Percentiles rank a stretch among this genome's conserved stretches.
phyloP scores from a whole-genome alignment of 2,888 invertebrate species.

The Sarcophaga variegata region DNA sequence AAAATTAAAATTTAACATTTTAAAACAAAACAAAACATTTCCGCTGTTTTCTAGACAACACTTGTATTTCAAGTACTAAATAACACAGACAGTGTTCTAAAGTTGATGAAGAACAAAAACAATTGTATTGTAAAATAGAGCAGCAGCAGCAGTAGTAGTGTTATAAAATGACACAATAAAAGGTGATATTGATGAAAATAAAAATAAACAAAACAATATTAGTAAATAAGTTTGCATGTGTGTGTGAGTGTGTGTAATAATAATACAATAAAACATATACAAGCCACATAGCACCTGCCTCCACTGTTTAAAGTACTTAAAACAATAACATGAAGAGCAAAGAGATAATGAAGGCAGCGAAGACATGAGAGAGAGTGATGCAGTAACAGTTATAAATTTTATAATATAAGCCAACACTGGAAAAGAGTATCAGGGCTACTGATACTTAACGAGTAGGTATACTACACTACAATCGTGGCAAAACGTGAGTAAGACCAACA shows the following conservation, averaged over 20 bases:
- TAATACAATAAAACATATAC: not conserved
- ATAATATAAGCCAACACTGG: not conserved
- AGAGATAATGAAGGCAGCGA: not conserved
- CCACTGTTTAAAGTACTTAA: not conserved
- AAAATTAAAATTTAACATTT: not conserved
- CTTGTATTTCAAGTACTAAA: not conserved
- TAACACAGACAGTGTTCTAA: not conserved
- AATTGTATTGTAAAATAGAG: not conserved
- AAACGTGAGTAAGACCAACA: not conserved
- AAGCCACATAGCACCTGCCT: not conserved
- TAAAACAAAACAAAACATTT: not conserved
- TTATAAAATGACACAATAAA: not conserved
- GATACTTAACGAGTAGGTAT: not conserved
- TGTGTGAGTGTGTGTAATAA: too few species aligned
- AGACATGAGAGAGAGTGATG: not conserved
- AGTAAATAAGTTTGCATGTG: not conserved
- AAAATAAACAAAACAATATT: not conserved
- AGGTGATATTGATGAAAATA: not conserved
- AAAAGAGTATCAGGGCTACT: not conserved
- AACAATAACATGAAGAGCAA: not conserved
- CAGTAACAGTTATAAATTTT: not conserved
- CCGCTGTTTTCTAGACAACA: not conserved
- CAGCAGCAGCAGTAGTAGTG: not conserved
- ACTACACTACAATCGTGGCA: not conserved
- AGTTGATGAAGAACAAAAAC: not conserved